A percentile compares a stretch with the other conserved stretches of the same genome.
phyloP scores from a whole-genome alignment of 1,140 invertebrate genomes.

The Cotesia glomerata region DNA sequence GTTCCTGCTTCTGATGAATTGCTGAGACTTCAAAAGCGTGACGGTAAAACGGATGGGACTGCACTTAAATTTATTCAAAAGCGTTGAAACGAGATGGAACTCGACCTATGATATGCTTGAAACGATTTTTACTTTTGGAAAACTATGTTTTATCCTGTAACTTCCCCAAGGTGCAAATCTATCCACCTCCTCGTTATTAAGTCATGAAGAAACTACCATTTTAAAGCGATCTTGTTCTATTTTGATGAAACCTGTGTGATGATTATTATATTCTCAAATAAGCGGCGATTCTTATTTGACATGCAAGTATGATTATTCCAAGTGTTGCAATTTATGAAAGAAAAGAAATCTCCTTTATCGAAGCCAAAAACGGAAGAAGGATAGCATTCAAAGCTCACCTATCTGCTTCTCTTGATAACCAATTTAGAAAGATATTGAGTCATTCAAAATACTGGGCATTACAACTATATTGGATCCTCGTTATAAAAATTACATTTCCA shows the following conservation, averaged over 20 bases:
- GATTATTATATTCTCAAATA: slow-evolving; percentile 54
- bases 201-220: slow-evolving; percentile 44
- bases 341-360: slow-evolving; percentile 43
- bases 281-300: slow-evolving; percentile 57
- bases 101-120: slow-evolving; percentile 47
- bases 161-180: slow-evolving; percentile 44
- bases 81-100: slow-evolving; percentile 50
- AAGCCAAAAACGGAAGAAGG: slow-evolving; percentile 37
- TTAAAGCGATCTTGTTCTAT: slow-evolving; percentile 41
- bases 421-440: slow-evolving; percentile 45
- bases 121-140: slow-evolving; percentile 42
- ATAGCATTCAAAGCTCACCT: slow-evolving; percentile 31
- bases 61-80: slow-evolving; percentile 41
- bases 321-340: slow-evolving; percentile 52
- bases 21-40: slow-evolving; percentile 26
- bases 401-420: slow-evolving; percentile 40
- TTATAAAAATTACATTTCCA: slow-evolving; percentile 49
- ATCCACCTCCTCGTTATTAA: slow-evolving; percentile 48
- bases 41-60: slow-evolving; percentile 30
- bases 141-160: slow-evolving; percentile 48
- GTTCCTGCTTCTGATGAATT: slow-evolving; percentile 40
- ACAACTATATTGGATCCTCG: slow-evolving; percentile 53
- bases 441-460: slow-evolving; percentile 37
- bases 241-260: slow-evolving; percentile 51
- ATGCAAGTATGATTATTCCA: slow-evolving; percentile 55